Evolutionary conservation across 2,113 vertebrate genomes (phyloP), one percentile per base, ranked within the genome.

Genomic region (Sylvilagus bachmani): DNA sequence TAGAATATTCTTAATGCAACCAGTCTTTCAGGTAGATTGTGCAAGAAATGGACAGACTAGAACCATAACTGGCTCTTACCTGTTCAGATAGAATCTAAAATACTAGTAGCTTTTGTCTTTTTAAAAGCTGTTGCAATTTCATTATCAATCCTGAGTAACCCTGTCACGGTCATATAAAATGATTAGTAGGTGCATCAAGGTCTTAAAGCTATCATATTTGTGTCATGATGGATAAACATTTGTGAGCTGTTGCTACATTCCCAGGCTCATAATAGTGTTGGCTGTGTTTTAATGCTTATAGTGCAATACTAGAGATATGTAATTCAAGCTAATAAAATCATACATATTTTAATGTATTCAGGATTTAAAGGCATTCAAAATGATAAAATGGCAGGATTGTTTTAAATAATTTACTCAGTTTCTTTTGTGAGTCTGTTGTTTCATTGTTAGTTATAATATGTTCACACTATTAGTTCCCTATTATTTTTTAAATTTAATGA

Each of bases 291-390:
- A 27, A 33, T 86, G 49, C 64, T 85, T 81, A 90, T 10, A 92
- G 12, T 80, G 49, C 21, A 83, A 29, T 81, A 44, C 13, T 84
- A 73, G 55, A 62, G 66, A 58, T 44, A 58, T 0, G 91, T 33
- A 83, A 86, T 86, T 91, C 53, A 94, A 88, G 33, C 24, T 49
- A 93, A 31, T 95, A 61, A 73, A 80, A 86, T 83, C 6, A 90
- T 83, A 69, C 13, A 31, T 85, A 64, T 77, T 95, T 86, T 92
- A 87, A 77, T n/a, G 22, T 13, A 55, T 16, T 70, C 78, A 92
- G 19, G 19, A 49, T 73, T 71, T 49, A 90, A 5, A 29, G 24
- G 51, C 11, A 88, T 93, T 91, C 69, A 77, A 83, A 82, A 81
- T 87, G 29, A 79, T 91, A 70, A 31, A 85, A 85, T 90, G 92